Base-by-base conservation (phyloP, 2,888 invertebrate genomes). In the Steromphala cineraria region DNA sequence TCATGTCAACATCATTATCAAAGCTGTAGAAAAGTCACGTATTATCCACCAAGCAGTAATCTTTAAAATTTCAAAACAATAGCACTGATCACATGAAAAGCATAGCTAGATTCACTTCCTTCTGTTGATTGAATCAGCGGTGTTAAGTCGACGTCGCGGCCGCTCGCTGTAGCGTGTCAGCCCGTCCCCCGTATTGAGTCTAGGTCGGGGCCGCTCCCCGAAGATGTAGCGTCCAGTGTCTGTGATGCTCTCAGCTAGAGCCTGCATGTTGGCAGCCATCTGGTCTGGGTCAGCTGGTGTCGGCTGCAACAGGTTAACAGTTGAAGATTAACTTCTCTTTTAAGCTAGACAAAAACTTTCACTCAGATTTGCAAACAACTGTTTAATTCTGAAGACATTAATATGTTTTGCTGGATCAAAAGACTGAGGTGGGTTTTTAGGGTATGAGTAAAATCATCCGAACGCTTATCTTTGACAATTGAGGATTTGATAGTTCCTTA, bases 201-300 rank as follows among this genome's bases (percentile, higher is more conserved):
- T 82, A n/a, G 90, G 91, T 31, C 91, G 85, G 67, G 98, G 98
- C 91, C 98, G 94, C 91, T 98, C 98, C 24, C 96, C 96, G 94
- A 97, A 98, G 87, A 97, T 96, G 84, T 93, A 93, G 31, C 92
- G 91, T 31, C 96, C 95, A 94, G 97, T 97, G 83, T 96, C 97
- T 80, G 96, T 97, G 83, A 98, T 97, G 89, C 97, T 98, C 90
- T 96, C 96, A 24, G 98, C 97, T 90, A 98, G 94, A n/a, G 97
- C 97, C 94, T 97, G 96, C 92, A 98, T 98, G 92, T 97, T 97
- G 67, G 97, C 97, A 85, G 97, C 97, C 92, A 98, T 98, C 93
- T 97, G 97, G 84, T 95, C 95, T 46, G 96, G 95, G 90, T 96
- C 95, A 81, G 92, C 89, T 8, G 92, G 90, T 3, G 84, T 84